These are phyloP conservation scores for Anodontia alba DNA, from an alignment of 2,888 invertebrate species.

Conservation along the genomic window DNA sequence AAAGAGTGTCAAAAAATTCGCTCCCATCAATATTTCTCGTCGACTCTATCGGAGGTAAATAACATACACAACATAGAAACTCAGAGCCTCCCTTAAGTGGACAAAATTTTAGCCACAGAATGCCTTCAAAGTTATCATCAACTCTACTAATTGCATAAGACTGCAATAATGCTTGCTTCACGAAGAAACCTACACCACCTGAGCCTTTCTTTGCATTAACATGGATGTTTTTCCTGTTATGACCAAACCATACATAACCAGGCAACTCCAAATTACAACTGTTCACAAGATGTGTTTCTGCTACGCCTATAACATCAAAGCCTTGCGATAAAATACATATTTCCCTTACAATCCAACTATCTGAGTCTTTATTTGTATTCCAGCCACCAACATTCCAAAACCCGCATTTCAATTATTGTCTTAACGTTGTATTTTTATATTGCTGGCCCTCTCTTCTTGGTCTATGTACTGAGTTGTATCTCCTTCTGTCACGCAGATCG, in stretches of 20 bases:
- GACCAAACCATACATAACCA: neutral
- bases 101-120: neutral
- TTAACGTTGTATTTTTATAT: too few species aligned
- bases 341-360: neutral
- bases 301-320: neutral
- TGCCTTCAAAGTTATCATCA: neutral
- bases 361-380: too few species aligned
- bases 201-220: neutral
- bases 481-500: neutral
- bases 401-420: constrained; percentile 1
- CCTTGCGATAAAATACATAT: neutral
- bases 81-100: neutral
- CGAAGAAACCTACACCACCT: neutral
- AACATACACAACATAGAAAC: neutral
- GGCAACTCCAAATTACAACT: neutral
- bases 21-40: neutral
- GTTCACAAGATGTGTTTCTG: neutral
- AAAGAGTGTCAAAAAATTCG: neutral
- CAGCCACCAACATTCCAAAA: constrained; percentile 4
- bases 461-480: neutral
- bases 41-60: constrained; percentile 1
- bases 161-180: neutral
- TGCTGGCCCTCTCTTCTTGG: neutral
- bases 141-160: neutral
- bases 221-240: neutral